Base-by-base conservation (phyloP, 2,888 invertebrate genomes). In the Lepidocyrtinus sp. region DNA sequence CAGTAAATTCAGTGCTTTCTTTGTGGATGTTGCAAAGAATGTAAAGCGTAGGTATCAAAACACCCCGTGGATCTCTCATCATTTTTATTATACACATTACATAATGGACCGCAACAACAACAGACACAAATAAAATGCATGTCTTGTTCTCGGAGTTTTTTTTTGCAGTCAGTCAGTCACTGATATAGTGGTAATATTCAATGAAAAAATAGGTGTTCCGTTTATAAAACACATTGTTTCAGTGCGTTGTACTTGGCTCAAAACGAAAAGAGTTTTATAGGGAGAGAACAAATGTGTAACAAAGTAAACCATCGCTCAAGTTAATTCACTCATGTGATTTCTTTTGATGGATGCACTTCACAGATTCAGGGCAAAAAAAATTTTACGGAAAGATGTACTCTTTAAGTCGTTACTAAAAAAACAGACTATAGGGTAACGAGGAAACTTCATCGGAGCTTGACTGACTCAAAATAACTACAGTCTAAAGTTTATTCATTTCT, bases 381-480 rank as follows among this genome's bases (percentile, higher is more conserved):
- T n/a, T 64, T 24, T 22, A 46, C 68, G 24, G 19, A 63, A 5
- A 25, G 25, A 25, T 22, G 15, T 22, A 25, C n/a, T n/a, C n/a
- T n/a, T n/a, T n/a, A n/a, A n/a, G n/a, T n/a, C n/a, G n/a, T n/a
- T n/a, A n/a, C n/a, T n/a, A n/a, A n/a, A n/a, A n/a, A n/a, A n/a
- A n/a, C n/a, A n/a, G n/a, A n/a, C n/a, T 15, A 1, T 19, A 63
- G 63, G 19, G 27, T 7, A 64, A 7, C 9, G n/a, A 68, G 46
- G 68, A 46, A 68, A 45, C 50, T 45, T 68, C 68, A 68, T 19
- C 68, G 21, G 46, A 46, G 68, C 68, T 21, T 68, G 50, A 68
- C 68, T 19, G 17, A 22, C 17, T 24, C 5, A 68, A 68, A 46
- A 21, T 65, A 65, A n/a, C n/a, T n/a, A n/a, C n/a, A n/a, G n/a